These are phyloP conservation scores for Tribolium madens DNA, from an alignment of 1,140 invertebrate genomes.

Conservation along the genomic window DNA sequence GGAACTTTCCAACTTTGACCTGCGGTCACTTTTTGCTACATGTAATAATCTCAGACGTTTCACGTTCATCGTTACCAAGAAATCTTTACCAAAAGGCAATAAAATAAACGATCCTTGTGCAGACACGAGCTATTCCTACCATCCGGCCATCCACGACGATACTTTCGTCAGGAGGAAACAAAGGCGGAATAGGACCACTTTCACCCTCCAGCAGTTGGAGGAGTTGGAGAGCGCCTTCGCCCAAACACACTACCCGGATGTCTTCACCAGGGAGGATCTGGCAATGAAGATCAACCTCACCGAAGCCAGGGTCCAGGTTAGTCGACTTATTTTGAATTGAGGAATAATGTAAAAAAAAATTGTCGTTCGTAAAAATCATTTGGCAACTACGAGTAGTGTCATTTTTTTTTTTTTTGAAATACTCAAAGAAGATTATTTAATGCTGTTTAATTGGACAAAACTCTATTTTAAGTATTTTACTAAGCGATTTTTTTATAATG, in stretches of 20 bases:
- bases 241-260: slow-evolving; percentile 98
- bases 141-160: slow-evolving; percentile 96
- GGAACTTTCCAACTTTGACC: slow-evolving; percentile 58
- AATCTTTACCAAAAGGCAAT: neutral
- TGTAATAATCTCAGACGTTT: slow-evolving; percentile 33
- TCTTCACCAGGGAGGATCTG: slow-evolving; percentile 96
- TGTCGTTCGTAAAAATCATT: too few relatives aligned
- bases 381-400: too few relatives aligned
- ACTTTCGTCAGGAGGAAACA: slow-evolving; percentile 96
- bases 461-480: too few relatives aligned
- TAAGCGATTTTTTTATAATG: too few relatives aligned
- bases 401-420: too few relatives aligned
- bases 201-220: slow-evolving; percentile 95
- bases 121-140: slow-evolving; percentile 92
- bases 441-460: too few relatives aligned
- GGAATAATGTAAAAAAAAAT: too few relatives aligned
- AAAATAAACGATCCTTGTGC: slow-evolving; percentile 61
- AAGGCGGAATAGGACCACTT: slow-evolving; percentile 94
- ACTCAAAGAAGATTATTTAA: too few relatives aligned
- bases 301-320: slow-evolving; percentile 96
- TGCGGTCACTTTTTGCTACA: slow-evolving; percentile 48
- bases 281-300: slow-evolving; percentile 99
- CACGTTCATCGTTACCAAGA: neutral
- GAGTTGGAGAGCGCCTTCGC: slow-evolving; percentile 97
- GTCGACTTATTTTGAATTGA: too few relatives aligned